Conservation (phyloP, 1,140 invertebrate species). For the Drosophila sulfurigaster region DNA sequence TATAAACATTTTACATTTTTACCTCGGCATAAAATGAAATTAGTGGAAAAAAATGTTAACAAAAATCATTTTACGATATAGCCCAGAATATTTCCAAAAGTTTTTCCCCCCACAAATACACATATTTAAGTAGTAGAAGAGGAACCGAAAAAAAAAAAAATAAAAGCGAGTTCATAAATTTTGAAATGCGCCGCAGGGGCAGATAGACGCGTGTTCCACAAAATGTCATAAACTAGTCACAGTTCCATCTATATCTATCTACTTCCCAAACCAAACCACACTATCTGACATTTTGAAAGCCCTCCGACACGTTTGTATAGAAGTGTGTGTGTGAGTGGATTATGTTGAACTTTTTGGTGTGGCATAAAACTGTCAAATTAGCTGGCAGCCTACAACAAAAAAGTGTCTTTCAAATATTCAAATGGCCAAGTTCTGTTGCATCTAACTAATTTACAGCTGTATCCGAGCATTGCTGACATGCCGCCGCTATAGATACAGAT, state of each 20-base stretch:
- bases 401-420: conserved; percentile 58
- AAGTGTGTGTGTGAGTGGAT: conserved; percentile 43
- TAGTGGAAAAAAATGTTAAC: conserved; percentile 64
- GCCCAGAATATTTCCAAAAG: conserved; percentile 13
- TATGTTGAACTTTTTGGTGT: conserved; percentile 52
- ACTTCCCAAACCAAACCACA: not conserved
- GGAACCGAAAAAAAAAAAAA: conserved; percentile 1
- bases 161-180: conserved; percentile 46
- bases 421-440: conserved; percentile 42
- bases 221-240: conserved; percentile 78
- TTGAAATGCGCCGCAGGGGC: conserved; percentile 50
- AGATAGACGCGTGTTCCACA: conserved; percentile 65
- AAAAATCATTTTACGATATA: conserved; percentile 70
- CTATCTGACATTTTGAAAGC: conserved; percentile 74
- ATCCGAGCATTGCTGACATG: conserved; percentile 46
- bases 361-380: conserved; percentile 80
- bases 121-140: conserved; percentile 10
- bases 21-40: conserved; percentile 67
- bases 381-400: conserved; percentile 49
- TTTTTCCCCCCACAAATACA: conserved; percentile 5
- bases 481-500: conserved; percentile 12
- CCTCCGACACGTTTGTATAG: conserved; percentile 59
- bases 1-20: conserved; percentile 69
- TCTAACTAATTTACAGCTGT: conserved; percentile 65
- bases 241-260: conserved; percentile 60